Evolutionary conservation across 2,113 vertebrate genomes (phyloP).

Genomic region (Anoplopoma fimbria): DNA sequence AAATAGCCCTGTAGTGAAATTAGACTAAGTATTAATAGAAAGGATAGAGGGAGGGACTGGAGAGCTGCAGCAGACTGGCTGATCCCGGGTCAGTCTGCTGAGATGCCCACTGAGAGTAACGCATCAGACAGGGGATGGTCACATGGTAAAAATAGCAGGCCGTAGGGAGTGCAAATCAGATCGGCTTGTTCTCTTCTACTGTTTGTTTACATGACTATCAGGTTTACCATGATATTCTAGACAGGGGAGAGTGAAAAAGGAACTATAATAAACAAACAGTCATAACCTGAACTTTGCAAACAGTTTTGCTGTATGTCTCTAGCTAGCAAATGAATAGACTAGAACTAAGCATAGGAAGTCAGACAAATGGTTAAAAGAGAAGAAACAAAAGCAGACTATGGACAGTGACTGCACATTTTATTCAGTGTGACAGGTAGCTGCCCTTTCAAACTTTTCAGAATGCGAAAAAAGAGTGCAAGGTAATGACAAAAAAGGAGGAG

Average conservation of each 20-base stretch:
- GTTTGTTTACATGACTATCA: not conserved
- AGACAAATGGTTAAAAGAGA: slow-evolving; percentile 41
- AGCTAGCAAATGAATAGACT: not conserved
- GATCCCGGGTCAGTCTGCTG: slow-evolving; percentile 25
- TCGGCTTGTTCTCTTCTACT: not conserved
- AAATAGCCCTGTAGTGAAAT: slow-evolving; percentile 56
- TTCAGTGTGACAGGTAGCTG: slow-evolving; percentile 83
- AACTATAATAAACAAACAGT: not conserved
- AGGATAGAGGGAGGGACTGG: slow-evolving; percentile 18
- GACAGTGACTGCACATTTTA: slow-evolving; percentile 82
- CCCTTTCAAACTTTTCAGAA: slow-evolving; percentile 74
- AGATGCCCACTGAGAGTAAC: slow-evolving; percentile 1
- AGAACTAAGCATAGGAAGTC: not conserved
- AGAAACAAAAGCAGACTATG: slow-evolving; percentile 66
- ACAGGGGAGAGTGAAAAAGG: not conserved
- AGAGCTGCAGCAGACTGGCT: slow-evolving; percentile 12
- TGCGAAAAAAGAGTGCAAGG: slow-evolving; percentile 58
- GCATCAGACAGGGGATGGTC: not conserved
- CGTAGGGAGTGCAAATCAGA: not conserved
- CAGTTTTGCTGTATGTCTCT: not conserved
- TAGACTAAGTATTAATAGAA: slow-evolving; percentile 79
- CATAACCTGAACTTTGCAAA: not conserved
- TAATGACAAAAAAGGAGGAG: slow-evolving; percentile 30
- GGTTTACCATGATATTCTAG: not conserved
- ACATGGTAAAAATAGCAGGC: slow-evolving; percentile 19